phyloP scores from a whole-genome alignment of 2,113 vertebrate genomes.

The Mionectes macconnelli region DNA sequence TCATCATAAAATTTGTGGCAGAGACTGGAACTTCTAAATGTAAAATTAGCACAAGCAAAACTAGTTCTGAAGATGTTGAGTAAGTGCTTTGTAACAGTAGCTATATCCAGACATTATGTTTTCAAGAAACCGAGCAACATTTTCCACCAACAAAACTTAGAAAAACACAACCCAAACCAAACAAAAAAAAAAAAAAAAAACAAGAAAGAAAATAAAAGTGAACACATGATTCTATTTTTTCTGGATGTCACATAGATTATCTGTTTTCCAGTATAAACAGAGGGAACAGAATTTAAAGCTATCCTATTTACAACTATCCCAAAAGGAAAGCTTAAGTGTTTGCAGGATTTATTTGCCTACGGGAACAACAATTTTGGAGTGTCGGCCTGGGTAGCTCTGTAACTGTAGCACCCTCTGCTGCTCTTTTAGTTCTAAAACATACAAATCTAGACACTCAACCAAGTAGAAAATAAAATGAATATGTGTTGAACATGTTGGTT shows the following conservation, averaged over 20 bases:
- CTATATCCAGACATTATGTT: neutral
- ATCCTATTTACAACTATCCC: neutral
- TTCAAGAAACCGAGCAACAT: neutral
- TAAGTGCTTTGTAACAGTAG: neutral
- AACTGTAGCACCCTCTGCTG: constrained; percentile 78
- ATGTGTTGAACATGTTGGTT: neutral
- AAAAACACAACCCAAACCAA: neutral
- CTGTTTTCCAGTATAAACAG: neutral
- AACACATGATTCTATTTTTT: neutral
- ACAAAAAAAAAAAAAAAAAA: neutral
- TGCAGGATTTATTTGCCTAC: neutral
- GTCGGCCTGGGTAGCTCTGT: constrained; percentile 25
- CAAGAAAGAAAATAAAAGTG: neutral
- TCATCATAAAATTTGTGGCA: neutral
- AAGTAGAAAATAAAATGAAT: neutral
- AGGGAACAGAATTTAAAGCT: neutral
- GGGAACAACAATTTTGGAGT: neutral
- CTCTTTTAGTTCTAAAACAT: constrained; percentile 37
- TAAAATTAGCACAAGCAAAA: neutral
- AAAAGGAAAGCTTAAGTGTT: neutral
- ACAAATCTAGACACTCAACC: neutral
- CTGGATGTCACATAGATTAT: neutral
- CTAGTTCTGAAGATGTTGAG: neutral
- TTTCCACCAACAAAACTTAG: neutral
- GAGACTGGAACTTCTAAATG: neutral